Base-by-base conservation (phyloP, 1,140 invertebrate species). In the Neotoxoptera formosana region DNA sequence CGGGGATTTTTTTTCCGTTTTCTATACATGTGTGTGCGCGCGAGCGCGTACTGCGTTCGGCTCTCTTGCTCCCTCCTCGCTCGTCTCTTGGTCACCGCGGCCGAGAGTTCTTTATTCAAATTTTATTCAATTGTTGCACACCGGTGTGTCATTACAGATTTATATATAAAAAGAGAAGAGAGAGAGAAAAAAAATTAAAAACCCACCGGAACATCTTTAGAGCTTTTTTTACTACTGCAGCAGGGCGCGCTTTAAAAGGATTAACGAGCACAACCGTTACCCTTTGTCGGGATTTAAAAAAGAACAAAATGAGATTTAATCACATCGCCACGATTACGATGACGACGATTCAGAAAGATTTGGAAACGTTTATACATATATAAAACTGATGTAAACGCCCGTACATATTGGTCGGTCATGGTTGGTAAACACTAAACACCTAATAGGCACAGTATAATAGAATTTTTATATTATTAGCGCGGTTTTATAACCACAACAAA, bases 211-310 rank as follows among this genome's bases (percentile, higher is more conserved):
- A 93, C 48, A 56, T 93, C 91, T 84, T 93, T 56, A 53, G 30
- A 45, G 25, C 34, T 41, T 93, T 92, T 91, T 91, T 92, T 36
- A 81, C 48, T n/a, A 56, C 51, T 45, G 21, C 51, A 53, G 51
- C 60, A 17, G 30, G 60, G 60, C 45, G 7, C 34, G 76, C 25
- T 93, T 53, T 81, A 92, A 92, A 93, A 93, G 91, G 91, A 83
- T 93, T 93, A 86, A 86, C 34, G 91, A 84, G 81, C 36, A 48
- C 53, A 56, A 11, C 56, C 89, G 53, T 90, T 90, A 60, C 2
- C 89, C 89, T 90, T 90, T 90, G 89, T 60, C 17, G 36, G 89
- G 36, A 47, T 90, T 90, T 45, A 9, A 90, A 90, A 90, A 90
- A 45, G 53, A 67, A 60, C 9, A 67, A 90, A 90, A 60, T 45